Conservation (phyloP, 1,140 invertebrate species). For the Thaumetopoea pityocampa region DNA sequence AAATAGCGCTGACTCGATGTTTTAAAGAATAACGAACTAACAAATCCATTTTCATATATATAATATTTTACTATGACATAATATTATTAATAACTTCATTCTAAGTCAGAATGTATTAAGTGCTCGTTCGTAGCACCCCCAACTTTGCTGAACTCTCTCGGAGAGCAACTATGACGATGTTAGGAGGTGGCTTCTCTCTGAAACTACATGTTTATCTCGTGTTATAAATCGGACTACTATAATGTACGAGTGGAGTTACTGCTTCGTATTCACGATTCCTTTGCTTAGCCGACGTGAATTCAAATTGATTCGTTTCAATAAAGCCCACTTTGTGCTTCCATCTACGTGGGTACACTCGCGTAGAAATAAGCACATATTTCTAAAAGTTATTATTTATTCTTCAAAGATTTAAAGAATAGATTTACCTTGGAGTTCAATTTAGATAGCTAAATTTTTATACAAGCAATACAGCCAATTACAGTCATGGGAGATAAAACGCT, state of each 20-base stretch:
- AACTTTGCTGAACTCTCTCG: conserved; percentile 43
- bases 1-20: too few relatives aligned
- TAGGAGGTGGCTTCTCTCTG: conserved; percentile 27
- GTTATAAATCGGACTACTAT: conserved; percentile 29
- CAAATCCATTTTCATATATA: too few relatives aligned
- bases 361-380: conserved; percentile 4
- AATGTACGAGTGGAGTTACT: conserved; percentile 22
- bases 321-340: conserved; percentile 7
- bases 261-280: conserved; percentile 11
- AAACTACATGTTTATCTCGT: conserved; percentile 26
- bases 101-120: conserved; percentile 29
- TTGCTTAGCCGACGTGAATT: conserved; percentile 8
- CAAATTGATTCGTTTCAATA: conserved; percentile 16
- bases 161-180: conserved; percentile 29
- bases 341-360: neutral
- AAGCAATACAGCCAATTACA: too few relatives aligned
- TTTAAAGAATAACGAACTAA: too few relatives aligned
- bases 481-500: too few relatives aligned
- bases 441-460: too few relatives aligned
- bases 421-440: too few relatives aligned
- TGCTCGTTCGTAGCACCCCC: conserved; percentile 21
- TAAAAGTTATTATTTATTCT: too few relatives aligned
- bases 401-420: too few relatives aligned
- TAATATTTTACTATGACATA: too few relatives aligned
- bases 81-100: too few relatives aligned